These are phyloP conservation scores for Ladona fulva DNA, from an alignment of 1,140 invertebrate genomes.

Conservation along the genomic window DNA sequence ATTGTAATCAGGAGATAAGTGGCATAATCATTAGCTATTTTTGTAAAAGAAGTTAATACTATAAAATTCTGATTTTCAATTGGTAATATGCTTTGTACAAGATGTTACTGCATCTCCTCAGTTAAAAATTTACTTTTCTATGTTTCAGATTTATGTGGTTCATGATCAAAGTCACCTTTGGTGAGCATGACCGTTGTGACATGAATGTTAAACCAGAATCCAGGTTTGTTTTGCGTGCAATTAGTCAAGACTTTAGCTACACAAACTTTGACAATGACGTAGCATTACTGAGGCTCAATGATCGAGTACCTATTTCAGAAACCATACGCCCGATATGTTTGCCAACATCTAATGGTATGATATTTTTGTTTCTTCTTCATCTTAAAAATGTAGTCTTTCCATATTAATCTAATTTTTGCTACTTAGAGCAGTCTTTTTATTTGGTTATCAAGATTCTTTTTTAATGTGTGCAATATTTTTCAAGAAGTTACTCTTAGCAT, in stretches of 20 bases:
- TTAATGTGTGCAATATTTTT: too few relatives aligned
- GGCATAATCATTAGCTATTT: too few relatives aligned
- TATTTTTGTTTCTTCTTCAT: background rate
- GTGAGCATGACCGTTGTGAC: slow-evolving; percentile 72
- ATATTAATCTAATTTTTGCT: too few relatives aligned
- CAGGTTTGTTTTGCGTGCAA: slow-evolving; percentile 60
- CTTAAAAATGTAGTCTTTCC: background rate
- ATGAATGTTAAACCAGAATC: slow-evolving; percentile 58
- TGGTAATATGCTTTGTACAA: too few relatives aligned
- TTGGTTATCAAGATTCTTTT: too few relatives aligned
- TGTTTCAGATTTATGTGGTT: slow-evolving; percentile 75
- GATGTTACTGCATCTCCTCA: background rate
- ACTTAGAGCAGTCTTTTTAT: too few relatives aligned
- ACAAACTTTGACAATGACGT: slow-evolving; percentile 80
- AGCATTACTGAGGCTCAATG: slow-evolving; percentile 65
- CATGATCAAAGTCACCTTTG: slow-evolving; percentile 78
- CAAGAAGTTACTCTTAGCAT: too few relatives aligned
- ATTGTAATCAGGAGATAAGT: too few relatives aligned
- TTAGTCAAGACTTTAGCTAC: slow-evolving; percentile 67
- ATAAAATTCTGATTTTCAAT: too few relatives aligned
- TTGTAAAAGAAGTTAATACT: too few relatives aligned
- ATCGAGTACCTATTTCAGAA: slow-evolving; percentile 60
- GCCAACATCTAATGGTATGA: slow-evolving; percentile 50
- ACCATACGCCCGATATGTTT: slow-evolving; percentile 70
- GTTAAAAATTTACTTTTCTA: background rate